Evolutionary conservation across 2,888 invertebrate genomes (phyloP).

Genomic region (Machimus rusticus): DNA sequence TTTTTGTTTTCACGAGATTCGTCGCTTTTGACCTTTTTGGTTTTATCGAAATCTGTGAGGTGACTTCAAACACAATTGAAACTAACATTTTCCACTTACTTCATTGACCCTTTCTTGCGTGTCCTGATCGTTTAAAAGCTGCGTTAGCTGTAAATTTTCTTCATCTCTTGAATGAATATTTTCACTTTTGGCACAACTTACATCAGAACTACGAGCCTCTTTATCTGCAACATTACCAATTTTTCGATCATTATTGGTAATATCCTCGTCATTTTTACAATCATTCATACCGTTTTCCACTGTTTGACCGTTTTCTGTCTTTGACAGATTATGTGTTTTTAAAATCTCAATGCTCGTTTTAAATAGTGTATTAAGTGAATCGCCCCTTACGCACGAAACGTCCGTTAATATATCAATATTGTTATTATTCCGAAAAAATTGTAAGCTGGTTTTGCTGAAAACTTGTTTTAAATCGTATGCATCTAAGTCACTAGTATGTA

Average conservation of each 20-base stretch:
- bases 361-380: slow-evolving; percentile 49
- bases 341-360: slow-evolving; percentile 50
- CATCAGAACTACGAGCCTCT: not conserved
- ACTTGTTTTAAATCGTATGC: slow-evolving; percentile 53
- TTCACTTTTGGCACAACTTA: not conserved
- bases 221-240: slow-evolving; percentile 45
- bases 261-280: slow-evolving; percentile 44
- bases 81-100: not conserved
- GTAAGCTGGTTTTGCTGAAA: slow-evolving; percentile 51
- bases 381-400: slow-evolving; percentile 29
- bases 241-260: slow-evolving; percentile 48
- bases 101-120: slow-evolving; percentile 46
- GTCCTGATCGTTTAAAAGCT: slow-evolving; percentile 48
- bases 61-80: not conserved
- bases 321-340: slow-evolving; percentile 43
- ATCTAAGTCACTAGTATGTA: slow-evolving; percentile 50
- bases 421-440: slow-evolving; percentile 47
- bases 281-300: slow-evolving; percentile 46
- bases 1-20: too few species aligned
- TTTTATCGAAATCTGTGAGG: too few species aligned
- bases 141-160: slow-evolving; percentile 49
- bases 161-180: slow-evolving; percentile 43
- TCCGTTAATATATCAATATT: slow-evolving; percentile 30
- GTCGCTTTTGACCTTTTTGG: too few species aligned
- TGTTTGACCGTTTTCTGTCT: slow-evolving; percentile 25